These are phyloP conservation scores for Gavia stellata DNA, from an alignment of 2,113 vertebrate genomes.

Conservation along the genomic window DNA sequence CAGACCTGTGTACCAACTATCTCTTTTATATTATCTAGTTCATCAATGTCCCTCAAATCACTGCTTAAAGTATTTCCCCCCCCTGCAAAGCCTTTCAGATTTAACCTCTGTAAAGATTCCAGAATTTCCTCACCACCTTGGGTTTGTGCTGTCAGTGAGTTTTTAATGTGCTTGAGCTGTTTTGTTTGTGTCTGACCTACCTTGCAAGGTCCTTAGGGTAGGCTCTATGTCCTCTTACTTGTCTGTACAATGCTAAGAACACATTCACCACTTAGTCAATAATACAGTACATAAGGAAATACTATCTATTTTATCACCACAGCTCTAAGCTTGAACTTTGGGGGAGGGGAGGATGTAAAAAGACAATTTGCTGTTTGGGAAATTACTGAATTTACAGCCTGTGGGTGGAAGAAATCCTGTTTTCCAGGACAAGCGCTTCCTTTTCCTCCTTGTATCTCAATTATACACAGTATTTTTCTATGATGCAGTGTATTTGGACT, in stretches of 20 bases:
- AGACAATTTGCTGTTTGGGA: background rate
- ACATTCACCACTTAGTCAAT: background rate
- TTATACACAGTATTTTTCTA: background rate
- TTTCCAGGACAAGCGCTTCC: background rate
- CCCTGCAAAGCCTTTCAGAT: background rate
- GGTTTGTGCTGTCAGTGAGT: background rate
- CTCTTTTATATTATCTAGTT: background rate
- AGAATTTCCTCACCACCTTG: background rate
- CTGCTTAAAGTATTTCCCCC: background rate
- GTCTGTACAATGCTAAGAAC: background rate
- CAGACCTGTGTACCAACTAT: background rate
- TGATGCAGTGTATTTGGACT: background rate
- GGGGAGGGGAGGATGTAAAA: background rate
- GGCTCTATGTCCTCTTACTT: background rate
- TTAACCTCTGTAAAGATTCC: background rate
- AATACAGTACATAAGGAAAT: background rate
- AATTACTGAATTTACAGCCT: background rate
- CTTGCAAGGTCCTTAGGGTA: background rate
- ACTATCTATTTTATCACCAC: background rate
- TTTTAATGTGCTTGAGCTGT: background rate
- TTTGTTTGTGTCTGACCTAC: background rate
- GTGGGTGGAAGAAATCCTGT: background rate
- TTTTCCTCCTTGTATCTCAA: background rate
- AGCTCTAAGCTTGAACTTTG: background rate
- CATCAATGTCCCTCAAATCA: background rate